Evolutionary conservation across 2,888 invertebrate genomes (phyloP), one percentile per base, ranked within the genome.

Genomic region (Hylaea fasciaria): DNA sequence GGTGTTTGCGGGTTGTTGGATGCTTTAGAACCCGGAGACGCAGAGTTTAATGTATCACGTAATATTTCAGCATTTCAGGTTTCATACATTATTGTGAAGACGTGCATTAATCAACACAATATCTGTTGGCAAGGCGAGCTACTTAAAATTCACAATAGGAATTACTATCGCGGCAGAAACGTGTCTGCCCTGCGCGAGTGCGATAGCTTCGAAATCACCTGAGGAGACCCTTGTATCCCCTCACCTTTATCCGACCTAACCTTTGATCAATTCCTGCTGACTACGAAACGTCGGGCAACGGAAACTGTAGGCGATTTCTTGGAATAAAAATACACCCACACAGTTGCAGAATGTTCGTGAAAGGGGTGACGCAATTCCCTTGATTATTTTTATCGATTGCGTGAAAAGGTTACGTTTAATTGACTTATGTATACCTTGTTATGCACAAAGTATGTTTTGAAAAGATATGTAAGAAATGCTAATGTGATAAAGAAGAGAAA

Each of bases 261-360:
- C 65, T 70, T 70, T 68, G 70, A 70, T 70, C 68, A 70, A 66
- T 68, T 69, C 68, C 51, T 62, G 68, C 70, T 65, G 70, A 70
- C 68, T 68, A 60, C 60, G 55, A 52, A 59, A 64, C 52, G 62
- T 66, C 64, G 69, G 63, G 53, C 57, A 60, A 49, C 52, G 62
- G 50, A 60, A 69, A 61, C 56, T 60, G 62, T 66, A 62, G 52
- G 52, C 51, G 48, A 57, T 57, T 62, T 56, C 45, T 47, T 52
- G 29, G 48, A 47, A 57, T 52, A 57, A 62, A 61, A 55, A 52
- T 22, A 52, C 48, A 29, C 48, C 46, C 44, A 51, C 60, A 13
- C 59, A 46, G 9, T 16, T 55, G 43, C 47, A 52, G 17, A 32
- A 40, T 41, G 10, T 52, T 45, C 12, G 2, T 13, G 10, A 37